Conservation (phyloP, 2,113 vertebrate genomes). For the Perca flavescens region DNA sequence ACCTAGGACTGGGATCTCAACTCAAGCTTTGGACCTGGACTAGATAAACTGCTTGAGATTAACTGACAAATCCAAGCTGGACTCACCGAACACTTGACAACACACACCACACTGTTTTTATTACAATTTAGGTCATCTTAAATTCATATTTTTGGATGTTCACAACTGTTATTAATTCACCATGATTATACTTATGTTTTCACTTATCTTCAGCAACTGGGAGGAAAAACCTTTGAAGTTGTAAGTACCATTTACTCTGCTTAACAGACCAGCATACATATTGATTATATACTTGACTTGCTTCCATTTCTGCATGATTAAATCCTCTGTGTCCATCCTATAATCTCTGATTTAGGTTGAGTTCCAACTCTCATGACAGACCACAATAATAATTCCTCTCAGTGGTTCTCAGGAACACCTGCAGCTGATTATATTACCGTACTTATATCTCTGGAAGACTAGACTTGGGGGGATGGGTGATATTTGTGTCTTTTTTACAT, state of each 20-base stretch:
- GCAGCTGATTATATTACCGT: not conserved
- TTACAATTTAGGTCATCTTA: not conserved
- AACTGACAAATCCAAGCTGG: not conserved
- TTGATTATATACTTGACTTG: conserved; percentile 51
- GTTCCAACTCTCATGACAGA: not conserved
- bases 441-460: not conserved
- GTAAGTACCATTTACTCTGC: conserved; percentile 39
- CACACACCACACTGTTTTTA: no score
- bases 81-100: not conserved
- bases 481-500: conserved; percentile 24
- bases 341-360: conserved; percentile 14
- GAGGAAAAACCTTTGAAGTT: conserved; percentile 22
- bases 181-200: not conserved
- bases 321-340: conserved; percentile 23
- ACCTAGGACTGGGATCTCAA: not conserved
- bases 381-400: conserved; percentile 14
- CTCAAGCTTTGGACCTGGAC: not conserved
- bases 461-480: not conserved
- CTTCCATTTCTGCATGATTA: conserved; percentile 47
- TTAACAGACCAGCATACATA: conserved; percentile 37
- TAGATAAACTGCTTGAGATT: not conserved
- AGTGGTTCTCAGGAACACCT: not conserved
- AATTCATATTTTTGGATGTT: not conserved
- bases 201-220: not conserved
- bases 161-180: not conserved